Conservation (phyloP, 2,113 vertebrate species). For the Paracanthobrama guichenoti region DNA sequence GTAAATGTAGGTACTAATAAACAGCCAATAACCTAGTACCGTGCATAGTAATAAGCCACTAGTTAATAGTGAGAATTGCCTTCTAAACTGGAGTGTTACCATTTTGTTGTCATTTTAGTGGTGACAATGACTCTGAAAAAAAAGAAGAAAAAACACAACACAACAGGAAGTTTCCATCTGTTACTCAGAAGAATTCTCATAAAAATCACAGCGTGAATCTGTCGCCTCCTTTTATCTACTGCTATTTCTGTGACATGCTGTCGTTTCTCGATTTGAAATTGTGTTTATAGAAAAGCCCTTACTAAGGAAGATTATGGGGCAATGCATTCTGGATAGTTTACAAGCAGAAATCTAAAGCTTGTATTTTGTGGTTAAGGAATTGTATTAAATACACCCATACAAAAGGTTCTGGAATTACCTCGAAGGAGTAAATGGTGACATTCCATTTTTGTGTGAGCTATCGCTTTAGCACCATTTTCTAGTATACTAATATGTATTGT, state of each 20-base stretch:
- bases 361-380: background rate
- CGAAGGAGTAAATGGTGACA: background rate
- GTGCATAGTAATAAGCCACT: no score
- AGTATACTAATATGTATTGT: background rate
- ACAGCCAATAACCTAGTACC: no score
- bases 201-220: background rate
- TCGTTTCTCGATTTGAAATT: background rate
- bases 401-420: no score
- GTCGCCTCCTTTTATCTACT: background rate
- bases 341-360: background rate
- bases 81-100: no score
- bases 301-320: background rate
- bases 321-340: background rate
- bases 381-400: no score
- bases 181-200: background rate
- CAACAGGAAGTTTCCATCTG: slow-evolving; percentile 32
- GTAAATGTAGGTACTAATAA: no score
- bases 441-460: background rate
- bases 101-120: background rate
- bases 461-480: background rate
- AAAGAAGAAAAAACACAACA: background rate
- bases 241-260: background rate
- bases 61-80: no score
- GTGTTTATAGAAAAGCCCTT: background rate
- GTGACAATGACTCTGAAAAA: background rate